phyloP scores from a whole-genome alignment of 2,113 vertebrate genomes.

The Caranx melampygus region DNA sequence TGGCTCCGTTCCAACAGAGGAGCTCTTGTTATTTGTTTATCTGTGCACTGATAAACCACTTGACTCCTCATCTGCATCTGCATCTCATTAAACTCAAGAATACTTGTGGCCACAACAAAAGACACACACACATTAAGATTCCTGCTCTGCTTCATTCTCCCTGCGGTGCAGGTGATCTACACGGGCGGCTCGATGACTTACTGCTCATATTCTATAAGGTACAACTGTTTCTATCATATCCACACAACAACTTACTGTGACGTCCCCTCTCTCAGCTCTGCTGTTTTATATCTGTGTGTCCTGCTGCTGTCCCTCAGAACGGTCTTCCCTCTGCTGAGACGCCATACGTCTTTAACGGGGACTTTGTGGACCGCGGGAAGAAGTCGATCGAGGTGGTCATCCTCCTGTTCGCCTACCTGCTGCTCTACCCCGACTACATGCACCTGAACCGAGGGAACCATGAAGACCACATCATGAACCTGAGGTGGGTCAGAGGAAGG shows the following conservation, averaged over 20 bases:
- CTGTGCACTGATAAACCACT: conserved; percentile 73
- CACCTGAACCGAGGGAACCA: conserved; percentile 97
- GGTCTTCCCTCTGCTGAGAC: conserved; percentile 93
- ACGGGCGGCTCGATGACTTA: conserved; percentile 95
- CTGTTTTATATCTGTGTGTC: neutral
- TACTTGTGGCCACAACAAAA: conserved; percentile 52
- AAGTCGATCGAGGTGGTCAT: conserved; percentile 93
- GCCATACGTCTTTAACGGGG: conserved; percentile 94
- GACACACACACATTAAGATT: conserved; percentile 6
- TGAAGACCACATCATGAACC: conserved; percentile 96
- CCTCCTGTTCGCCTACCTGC: conserved; percentile 91
- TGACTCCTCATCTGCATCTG: conserved; percentile 58
- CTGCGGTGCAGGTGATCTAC: conserved; percentile 90
- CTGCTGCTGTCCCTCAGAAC: conserved; percentile 85
- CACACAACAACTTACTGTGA: neutral
- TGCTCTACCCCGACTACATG: conserved; percentile 93
- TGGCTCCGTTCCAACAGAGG: conserved; percentile 37
- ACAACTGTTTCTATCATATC: conserved; percentile 41
- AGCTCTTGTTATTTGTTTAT: conserved; percentile 73
- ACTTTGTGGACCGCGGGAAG: conserved; percentile 96
- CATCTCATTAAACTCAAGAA: conserved; percentile 71
- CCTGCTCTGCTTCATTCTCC: neutral
- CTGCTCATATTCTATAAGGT: conserved; percentile 98
- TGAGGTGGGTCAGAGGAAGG: conserved; percentile 84
- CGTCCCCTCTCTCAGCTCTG: neutral